A percentile compares a stretch with the other conserved stretches of the same genome.
phyloP scores from a whole-genome alignment of 2,888 invertebrate species.

The Cheilosia impressa region DNA sequence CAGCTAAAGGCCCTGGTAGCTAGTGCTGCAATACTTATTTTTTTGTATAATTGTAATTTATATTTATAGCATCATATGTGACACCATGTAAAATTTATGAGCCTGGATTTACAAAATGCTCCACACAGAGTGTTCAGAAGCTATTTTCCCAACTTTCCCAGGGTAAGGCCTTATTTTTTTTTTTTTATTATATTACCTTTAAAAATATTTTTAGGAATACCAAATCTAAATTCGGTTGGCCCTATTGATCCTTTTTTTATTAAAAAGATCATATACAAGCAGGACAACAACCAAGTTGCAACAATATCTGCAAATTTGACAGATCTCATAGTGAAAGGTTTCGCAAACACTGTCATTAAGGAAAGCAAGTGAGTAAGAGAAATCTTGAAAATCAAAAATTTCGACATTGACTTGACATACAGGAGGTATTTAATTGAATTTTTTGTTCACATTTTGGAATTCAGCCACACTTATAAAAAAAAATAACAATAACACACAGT shows the following conservation, averaged over 20 bases:
- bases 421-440: no score
- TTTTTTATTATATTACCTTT: neutral
- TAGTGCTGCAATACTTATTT: no score
- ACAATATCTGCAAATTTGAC: slow-evolving; percentile 88
- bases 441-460: no score
- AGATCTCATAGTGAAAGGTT: slow-evolving; percentile 87
- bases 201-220: slow-evolving; percentile 77
- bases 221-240: slow-evolving; percentile 84
- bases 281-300: slow-evolving; percentile 88
- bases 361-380: slow-evolving; percentile 86
- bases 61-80: slow-evolving; percentile 86
- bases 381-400: no score
- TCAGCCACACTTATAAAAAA: no score
- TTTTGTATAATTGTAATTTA: no score
- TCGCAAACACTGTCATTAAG: slow-evolving; percentile 86
- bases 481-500: no score
- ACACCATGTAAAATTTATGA: slow-evolving; percentile 87
- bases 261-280: slow-evolving; percentile 87
- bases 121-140: slow-evolving; percentile 85
- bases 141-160: slow-evolving; percentile 86
- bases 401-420: no score
- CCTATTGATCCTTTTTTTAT: slow-evolving; percentile 88
- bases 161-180: slow-evolving; percentile 71
- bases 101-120: slow-evolving; percentile 88
- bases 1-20: no score